A percentile compares a stretch with the other conserved stretches of the same genome.
phyloP scores from a whole-genome alignment of 2,888 invertebrate species.

The Cancer borealis region DNA sequence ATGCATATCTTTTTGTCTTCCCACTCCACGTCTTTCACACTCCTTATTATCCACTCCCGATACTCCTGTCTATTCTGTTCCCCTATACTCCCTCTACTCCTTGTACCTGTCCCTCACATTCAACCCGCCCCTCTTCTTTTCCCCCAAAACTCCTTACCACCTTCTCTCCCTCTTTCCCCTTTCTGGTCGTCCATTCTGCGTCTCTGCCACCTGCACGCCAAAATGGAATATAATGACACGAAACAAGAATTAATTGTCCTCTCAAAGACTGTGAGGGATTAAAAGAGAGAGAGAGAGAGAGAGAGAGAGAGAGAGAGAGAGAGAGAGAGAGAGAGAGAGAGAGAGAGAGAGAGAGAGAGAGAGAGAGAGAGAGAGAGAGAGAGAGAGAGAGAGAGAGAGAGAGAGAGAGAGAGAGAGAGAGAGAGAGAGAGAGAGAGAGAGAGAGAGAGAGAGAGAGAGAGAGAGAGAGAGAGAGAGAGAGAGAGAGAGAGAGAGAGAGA shows the following conservation, averaged over 20 bases:
- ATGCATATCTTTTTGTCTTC: background rate
- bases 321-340: conserved; percentile 27
- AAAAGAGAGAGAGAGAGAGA: background rate
- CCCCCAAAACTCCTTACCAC: background rate
- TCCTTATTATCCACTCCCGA: background rate
- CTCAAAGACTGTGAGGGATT: conserved; percentile 40
- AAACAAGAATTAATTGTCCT: conserved; percentile 30
- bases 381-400: conserved; percentile 35
- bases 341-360: conserved; percentile 52
- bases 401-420: conserved; percentile 50
- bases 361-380: conserved; percentile 50
- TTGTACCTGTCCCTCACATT: background rate
- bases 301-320: background rate
- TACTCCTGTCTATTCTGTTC: background rate
- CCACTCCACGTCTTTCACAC: background rate
- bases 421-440: background rate
- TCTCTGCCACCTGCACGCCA: background rate
- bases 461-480: conserved; percentile 39
- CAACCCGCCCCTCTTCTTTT: background rate
- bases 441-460: background rate
- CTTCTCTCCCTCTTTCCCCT: background rate
- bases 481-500: conserved; percentile 51
- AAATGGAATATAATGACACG: conserved; percentile 33
- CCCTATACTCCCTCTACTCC: background rate
- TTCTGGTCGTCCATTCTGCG: background rate